Conservation (phyloP, 2,888 invertebrate genomes). For the Hemicrepidius hirtus region DNA sequence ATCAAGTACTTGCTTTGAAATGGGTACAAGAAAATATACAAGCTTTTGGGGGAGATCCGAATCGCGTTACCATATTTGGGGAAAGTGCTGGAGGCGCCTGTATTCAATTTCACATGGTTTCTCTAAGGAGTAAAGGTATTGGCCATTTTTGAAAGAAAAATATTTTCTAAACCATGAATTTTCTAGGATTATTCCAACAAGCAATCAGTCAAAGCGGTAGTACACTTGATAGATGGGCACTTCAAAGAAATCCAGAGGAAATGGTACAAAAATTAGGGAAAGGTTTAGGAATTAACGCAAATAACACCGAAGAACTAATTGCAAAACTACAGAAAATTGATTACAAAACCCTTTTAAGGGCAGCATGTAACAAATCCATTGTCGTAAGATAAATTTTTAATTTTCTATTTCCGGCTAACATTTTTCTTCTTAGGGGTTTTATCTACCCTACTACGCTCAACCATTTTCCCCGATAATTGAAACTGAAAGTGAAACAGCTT, state of each 20-base stretch:
- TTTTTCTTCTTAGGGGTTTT: constrained; percentile 37
- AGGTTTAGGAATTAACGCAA: constrained; percentile 31
- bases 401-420: no score
- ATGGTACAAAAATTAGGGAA: constrained; percentile 4
- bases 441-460: constrained; percentile 30
- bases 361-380: constrained; percentile 34
- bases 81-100: constrained; percentile 55
- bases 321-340: constrained; percentile 31
- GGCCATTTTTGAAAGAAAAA: no score
- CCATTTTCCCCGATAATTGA: constrained; percentile 36
- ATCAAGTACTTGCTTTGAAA: constrained; percentile 46
- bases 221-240: constrained; percentile 39
- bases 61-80: constrained; percentile 53
- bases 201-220: constrained; percentile 48
- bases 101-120: constrained; percentile 49
- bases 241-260: constrained; percentile 33
- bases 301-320: constrained; percentile 6
- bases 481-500: constrained; percentile 23
- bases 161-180: no score
- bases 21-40: constrained; percentile 52
- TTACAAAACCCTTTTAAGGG: constrained; percentile 16
- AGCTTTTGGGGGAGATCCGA: constrained; percentile 53
- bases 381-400: constrained; percentile 23
- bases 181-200: constrained; percentile 39
- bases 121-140: constrained; percentile 35